Base-by-base conservation (phyloP, 2,888 invertebrate genomes). In the Thumatha senex region DNA sequence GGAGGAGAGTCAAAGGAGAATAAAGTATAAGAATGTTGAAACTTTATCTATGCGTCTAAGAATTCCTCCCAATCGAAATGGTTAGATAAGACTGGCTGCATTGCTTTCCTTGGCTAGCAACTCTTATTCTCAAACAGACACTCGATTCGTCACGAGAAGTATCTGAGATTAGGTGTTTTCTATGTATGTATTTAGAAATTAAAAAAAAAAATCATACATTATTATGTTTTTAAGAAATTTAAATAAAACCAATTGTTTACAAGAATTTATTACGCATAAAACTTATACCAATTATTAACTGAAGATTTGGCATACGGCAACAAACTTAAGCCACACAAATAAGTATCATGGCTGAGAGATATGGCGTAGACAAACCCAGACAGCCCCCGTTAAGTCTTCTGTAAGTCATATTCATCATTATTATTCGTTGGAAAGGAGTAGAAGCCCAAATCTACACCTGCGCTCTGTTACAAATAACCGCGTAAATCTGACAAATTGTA, bases 401-500 rank as follows among this genome's bases (percentile, higher is more conserved):
- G 76, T 74, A 87, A 89, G 86, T 86, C 82, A 82, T 81, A 88
- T 89, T 82, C 74, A 82, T 88, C 87, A 89, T 89, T 89, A 88
- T 85, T 82, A 86, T 84, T 80, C 78, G 72, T 77, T 75, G 76
- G 71, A 76, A 82, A 73, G 76, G 77, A 76, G 72, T 75, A 66
- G 56, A 67, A 70, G 70, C 68, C 61, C 63, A 60, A 63, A 62
- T 59, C 68, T 73, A 72, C 88, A 89, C 89, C 88, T 88, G 89
- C 78, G 80, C 79, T 29, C 63, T 74, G 51, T 72, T 78, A 84
- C 85, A 88, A 89, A 88, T 86, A 87, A 83, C 85, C 86, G 75
- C 76, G 81, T 87, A 87, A 89, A 85, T 84, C 87, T 84, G 85
- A 89, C 83, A 89, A 88, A 89, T 89, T 77, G 86, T 76, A 81